Conservation (phyloP, 1,140 invertebrate genomes). For the Plutomurus gul region DNA sequence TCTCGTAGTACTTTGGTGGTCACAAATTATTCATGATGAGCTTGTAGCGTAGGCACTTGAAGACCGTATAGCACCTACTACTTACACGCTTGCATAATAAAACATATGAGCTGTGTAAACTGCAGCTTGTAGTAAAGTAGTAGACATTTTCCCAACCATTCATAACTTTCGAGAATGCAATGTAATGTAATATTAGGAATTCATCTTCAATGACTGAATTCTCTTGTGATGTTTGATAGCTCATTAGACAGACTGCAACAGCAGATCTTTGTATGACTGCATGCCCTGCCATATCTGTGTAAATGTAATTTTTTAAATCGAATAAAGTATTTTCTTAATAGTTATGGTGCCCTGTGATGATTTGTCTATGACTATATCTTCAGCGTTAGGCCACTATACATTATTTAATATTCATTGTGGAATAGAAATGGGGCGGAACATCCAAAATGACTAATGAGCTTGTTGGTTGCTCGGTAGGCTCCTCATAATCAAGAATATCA, state of each 20-base stretch:
- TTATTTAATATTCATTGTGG: neutral
- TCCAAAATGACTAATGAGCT: constrained; percentile 7
- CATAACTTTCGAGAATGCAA: too few relatives aligned
- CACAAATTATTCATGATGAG: constrained; percentile 16
- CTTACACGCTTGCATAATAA: neutral
- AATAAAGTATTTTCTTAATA: neutral
- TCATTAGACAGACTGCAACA: neutral
- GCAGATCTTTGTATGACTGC: neutral
- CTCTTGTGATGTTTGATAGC: neutral
- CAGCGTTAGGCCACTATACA: neutral
- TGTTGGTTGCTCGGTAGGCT: constrained; percentile 1
- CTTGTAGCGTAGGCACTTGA: constrained; percentile 1
- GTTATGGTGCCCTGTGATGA: neutral
- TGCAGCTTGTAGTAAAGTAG: too few relatives aligned
- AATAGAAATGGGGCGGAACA: neutral
- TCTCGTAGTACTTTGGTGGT: constrained; percentile 7
- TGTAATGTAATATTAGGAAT: too few relatives aligned
- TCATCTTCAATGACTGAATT: neutral
- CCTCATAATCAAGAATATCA: neutral
- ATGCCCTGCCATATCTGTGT: too few relatives aligned
- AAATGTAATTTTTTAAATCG: neutral
- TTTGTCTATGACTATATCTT: neutral
- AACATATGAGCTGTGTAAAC: neutral
- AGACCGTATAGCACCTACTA: constrained; percentile 17
- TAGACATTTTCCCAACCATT: too few relatives aligned